Conservation (phyloP, 2,113 vertebrate genomes). For the Illadopsis cleaveri region DNA sequence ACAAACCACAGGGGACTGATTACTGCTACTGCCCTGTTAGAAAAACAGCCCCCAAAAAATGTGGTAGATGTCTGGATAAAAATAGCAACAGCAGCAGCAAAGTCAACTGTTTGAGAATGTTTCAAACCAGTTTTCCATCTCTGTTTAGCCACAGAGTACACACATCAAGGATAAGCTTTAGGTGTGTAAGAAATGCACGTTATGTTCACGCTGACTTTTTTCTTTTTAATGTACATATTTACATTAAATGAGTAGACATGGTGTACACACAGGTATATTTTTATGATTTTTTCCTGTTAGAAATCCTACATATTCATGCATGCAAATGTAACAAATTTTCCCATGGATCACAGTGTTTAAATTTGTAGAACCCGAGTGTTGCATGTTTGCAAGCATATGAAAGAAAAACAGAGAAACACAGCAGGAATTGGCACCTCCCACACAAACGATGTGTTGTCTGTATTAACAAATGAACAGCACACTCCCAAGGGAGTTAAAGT, state of each 20-base stretch:
- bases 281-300: background rate
- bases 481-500: background rate
- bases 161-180: background rate
- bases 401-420: conserved; percentile 48
- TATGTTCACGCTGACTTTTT: background rate
- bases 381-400: conserved; percentile 24
- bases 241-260: background rate
- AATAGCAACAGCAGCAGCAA: background rate
- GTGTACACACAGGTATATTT: background rate
- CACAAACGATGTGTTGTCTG: background rate
- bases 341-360: conserved; percentile 14
- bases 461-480: conserved; percentile 49
- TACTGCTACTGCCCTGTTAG: background rate
- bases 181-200: background rate
- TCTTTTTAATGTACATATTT: background rate
- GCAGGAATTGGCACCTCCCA: conserved; percentile 31
- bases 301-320: background rate
- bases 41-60: background rate
- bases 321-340: background rate
- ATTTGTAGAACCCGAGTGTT: background rate
- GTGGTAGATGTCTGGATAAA: background rate
- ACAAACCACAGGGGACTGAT: background rate
- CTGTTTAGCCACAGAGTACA: background rate
- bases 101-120: background rate
- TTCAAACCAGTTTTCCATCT: background rate